phyloP scores from a whole-genome alignment of 2,113 vertebrate genomes.

The Ploceus nigricollis region DNA sequence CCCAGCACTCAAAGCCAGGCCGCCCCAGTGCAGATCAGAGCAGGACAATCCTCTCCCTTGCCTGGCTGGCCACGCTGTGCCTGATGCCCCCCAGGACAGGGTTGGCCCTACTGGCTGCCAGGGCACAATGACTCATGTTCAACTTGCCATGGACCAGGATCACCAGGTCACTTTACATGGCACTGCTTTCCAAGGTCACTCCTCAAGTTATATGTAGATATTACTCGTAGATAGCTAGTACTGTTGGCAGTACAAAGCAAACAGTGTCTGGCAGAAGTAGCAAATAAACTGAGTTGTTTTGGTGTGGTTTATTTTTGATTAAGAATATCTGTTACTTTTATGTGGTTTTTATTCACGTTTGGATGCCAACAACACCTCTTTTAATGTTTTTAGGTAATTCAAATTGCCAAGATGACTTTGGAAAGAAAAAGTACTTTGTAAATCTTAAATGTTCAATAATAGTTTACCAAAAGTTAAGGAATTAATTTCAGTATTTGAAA shows the following conservation, averaged over 20 bases:
- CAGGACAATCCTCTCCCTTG: background rate
- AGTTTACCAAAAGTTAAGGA: background rate
- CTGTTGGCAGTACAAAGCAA: background rate
- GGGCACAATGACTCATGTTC: fast-evolving
- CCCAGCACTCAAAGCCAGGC: fast-evolving
- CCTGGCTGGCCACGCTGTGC: fast-evolving
- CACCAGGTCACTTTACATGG: fast-evolving
- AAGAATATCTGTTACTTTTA: background rate
- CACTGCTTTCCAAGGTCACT: background rate
- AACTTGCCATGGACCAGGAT: fast-evolving
- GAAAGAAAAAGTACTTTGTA: background rate
- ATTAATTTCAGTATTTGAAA: background rate
- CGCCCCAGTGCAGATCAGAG: fast-evolving
- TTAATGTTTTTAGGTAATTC: background rate
- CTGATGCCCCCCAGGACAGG: background rate
- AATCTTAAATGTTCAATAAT: background rate
- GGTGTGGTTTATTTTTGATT: background rate
- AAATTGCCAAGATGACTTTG: background rate
- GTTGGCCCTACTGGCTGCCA: background rate
- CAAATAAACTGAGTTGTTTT: background rate
- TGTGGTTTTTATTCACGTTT: background rate
- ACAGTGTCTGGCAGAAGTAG: background rate
- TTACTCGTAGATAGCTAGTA: background rate
- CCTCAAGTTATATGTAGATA: background rate
- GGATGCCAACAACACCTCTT: background rate